Conservation (phyloP, 2,888 invertebrate genomes). For the Dryobota labecula region DNA sequence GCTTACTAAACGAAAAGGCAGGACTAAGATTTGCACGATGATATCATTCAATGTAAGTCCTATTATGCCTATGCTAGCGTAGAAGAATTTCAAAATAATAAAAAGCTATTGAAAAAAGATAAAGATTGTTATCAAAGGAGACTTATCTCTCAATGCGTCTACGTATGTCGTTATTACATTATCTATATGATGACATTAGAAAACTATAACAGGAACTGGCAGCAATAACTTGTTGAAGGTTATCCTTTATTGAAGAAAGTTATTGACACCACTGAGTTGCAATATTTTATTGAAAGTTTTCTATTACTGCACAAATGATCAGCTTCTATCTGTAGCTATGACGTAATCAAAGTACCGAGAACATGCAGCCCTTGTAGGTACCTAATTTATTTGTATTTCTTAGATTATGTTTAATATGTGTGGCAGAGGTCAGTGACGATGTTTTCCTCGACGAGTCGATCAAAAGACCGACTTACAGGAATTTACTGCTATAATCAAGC, state of each 20-base stretch:
- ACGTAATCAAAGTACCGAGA: constrained; percentile 1
- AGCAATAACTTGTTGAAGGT: neutral
- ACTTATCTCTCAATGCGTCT: constrained; percentile 4
- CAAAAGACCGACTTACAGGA: constrained; percentile 35
- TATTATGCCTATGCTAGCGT: neutral
- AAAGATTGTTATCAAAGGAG: constrained; percentile 3
- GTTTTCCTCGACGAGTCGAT: constrained; percentile 24
- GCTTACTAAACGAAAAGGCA: neutral
- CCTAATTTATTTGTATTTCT: constrained; percentile 8
- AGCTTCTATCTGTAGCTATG: neutral
- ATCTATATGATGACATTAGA: constrained; percentile 9
- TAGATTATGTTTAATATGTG: constrained; percentile 9
- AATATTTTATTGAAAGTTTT: neutral
- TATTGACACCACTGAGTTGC: neutral
- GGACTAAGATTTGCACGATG: neutral
- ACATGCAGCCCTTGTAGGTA: neutral
- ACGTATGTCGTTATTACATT: constrained; percentile 1
- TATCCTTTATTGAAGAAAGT: constrained; percentile 14
- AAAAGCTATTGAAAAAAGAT: neutral
- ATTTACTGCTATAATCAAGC: constrained; percentile 21
- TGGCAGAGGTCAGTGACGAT: neutral
- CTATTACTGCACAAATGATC: constrained; percentile 5
- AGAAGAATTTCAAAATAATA: neutral
- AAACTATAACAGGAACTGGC: constrained; percentile 9
- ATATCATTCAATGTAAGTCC: neutral